These are phyloP conservation scores for Scaptodrosophila lebanonensis DNA, from an alignment of 1,140 invertebrate genomes.

Conservation along the genomic window DNA sequence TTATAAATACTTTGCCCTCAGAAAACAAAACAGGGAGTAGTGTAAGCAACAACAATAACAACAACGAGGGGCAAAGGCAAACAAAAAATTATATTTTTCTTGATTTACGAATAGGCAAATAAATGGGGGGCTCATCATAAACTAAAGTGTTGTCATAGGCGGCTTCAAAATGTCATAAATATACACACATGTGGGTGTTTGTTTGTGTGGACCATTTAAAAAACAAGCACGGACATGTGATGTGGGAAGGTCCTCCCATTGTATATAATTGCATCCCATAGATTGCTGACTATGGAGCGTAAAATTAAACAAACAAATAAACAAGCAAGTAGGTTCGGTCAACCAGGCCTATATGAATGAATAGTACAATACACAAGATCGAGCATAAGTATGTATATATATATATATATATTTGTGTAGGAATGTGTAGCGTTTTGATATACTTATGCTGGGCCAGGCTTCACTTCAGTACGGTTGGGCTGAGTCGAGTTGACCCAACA, in stretches of 20 bases:
- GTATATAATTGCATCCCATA: slow-evolving; percentile 24
- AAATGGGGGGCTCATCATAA: slow-evolving; percentile 19
- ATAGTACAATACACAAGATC: no score
- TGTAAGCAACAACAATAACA: no score
- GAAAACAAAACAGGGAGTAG: no score
- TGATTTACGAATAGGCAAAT: slow-evolving; percentile 19
- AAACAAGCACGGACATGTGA: no score
- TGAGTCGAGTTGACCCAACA: no score
- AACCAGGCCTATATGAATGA: no score
- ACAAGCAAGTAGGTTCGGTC: slow-evolving; percentile 33
- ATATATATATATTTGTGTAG: slow-evolving; percentile 9
- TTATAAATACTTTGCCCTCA: slow-evolving; percentile 47
- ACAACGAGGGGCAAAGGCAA: slow-evolving; percentile 7
- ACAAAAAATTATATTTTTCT: slow-evolving; percentile 23
- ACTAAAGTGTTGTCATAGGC: slow-evolving; percentile 20
- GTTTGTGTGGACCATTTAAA: slow-evolving; percentile 42
- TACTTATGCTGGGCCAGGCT: no score
- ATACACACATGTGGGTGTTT: slow-evolving; percentile 17
- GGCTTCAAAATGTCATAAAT: slow-evolving; percentile 33
- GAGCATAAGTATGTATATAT: no score
- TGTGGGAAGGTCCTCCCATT: no score
- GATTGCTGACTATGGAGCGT: slow-evolving; percentile 62
- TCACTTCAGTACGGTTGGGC: no score
- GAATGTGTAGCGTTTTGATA: no score
- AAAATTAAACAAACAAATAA: slow-evolving; percentile 33